Base-by-base conservation (phyloP, 2,113 vertebrate genomes). In the Coptodon rendalli region DNA sequence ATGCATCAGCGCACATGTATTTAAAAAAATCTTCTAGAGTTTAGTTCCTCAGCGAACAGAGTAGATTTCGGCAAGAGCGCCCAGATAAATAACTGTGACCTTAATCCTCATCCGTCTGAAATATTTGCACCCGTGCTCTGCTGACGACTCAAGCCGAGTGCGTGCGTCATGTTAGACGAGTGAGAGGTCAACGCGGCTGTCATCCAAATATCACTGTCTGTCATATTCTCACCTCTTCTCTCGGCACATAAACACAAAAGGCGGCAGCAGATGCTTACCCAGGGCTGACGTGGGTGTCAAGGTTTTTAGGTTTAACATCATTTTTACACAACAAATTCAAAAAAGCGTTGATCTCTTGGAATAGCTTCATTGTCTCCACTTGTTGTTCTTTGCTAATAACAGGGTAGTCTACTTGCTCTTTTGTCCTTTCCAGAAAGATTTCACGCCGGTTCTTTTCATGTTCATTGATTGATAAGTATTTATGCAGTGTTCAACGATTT, bases 111-210 rank as follows among this genome's bases (percentile, higher is more conserved):
- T n/a, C 19, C 34, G 5, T 57, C 73, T 73, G 56, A 87, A 85
- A 90, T 79, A 89, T 89, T 89, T 82, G 83, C 87, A 83, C 7
- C 78, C 63, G 14, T 27, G 22, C 38, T 68, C 54, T 84, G 87
- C 82, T 78, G 73, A 68, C 40, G 73, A 78, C 73, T 78, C 73
- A 52, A 54, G 40, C 61, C 43, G 2, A 66, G 52, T 61, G 40
- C n/a, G 29, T 85, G 24, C 31, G 10, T 63, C 84, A 52, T 66
- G 68, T 84, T 59, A 83, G 34, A 22, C 1, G 2, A 87, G 84
- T 48, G 71, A 81, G 87, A 84, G 81, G 82, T 90, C 56, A 61
- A 40, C 66, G 29, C 34, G 29, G 2, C 38, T 22, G 83, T 85
- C 81, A 29, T 84, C 80, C 54, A 36, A 17, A 50, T 85, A 36